Evolutionary conservation across 1,140 invertebrate genomes (phyloP).

Genomic region (Whitmania pigra): DNA sequence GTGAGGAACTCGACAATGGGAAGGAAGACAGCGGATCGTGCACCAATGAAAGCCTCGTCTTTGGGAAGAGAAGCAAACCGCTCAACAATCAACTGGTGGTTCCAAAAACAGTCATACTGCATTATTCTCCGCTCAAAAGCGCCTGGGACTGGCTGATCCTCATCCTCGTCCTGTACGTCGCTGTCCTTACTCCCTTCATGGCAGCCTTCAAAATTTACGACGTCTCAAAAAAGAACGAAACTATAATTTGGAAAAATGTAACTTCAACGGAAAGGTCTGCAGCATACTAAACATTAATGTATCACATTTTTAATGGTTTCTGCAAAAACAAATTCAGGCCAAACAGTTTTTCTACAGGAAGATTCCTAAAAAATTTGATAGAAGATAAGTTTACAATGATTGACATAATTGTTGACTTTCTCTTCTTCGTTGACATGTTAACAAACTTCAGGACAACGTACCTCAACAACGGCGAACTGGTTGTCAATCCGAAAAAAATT

Average conservation of each 20-base stretch:
- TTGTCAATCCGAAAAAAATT: slow-evolving; percentile 22
- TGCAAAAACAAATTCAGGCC: too few relatives aligned
- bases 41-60: neutral
- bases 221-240: slow-evolving; percentile 21
- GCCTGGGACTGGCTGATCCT: slow-evolving; percentile 95
- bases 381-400: slow-evolving; percentile 33
- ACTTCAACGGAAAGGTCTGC: neutral
- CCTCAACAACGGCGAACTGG: slow-evolving; percentile 9
- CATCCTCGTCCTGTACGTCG: slow-evolving; percentile 86
- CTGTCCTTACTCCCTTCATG: slow-evolving; percentile 90
- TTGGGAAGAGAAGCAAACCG: neutral
- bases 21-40: neutral
- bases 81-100: neutral
- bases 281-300: neutral
- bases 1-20: neutral
- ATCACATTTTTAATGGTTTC: neutral
- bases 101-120: slow-evolving; percentile 60
- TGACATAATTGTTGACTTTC: slow-evolving; percentile 74
- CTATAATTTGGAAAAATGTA: neutral
- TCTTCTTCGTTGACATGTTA: slow-evolving; percentile 94
- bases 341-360: slow-evolving; percentile 9
- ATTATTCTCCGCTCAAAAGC: slow-evolving; percentile 91
- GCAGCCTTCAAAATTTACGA: slow-evolving; percentile 85
- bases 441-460: slow-evolving; percentile 56
- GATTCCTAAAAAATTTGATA: neutral